Evolutionary conservation across 2,888 invertebrate species (phyloP).

Genomic region (Herminia tarsipennalis): DNA sequence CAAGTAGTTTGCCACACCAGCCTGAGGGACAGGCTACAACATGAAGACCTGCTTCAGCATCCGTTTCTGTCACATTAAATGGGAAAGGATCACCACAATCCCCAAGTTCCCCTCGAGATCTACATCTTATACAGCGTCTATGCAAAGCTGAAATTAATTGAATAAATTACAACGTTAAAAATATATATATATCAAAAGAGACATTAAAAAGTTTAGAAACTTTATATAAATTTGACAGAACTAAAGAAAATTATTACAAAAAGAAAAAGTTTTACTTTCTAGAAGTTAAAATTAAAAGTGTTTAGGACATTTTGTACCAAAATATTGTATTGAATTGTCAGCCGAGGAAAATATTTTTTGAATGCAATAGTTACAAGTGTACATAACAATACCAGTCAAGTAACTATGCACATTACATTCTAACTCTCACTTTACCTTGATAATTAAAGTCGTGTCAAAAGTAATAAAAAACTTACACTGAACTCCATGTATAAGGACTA

Average conservation of each 20-base stretch:
- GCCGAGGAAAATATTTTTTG: too few relatives aligned
- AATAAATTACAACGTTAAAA: too few relatives aligned
- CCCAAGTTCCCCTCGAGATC: constrained; percentile 94
- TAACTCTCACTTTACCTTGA: constrained; percentile 83
- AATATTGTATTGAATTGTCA: too few relatives aligned
- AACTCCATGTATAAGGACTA: constrained; percentile 56
- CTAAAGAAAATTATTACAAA: background rate
- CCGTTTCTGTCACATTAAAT: constrained; percentile 91
- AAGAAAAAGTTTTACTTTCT: too few relatives aligned
- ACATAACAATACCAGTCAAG: background rate
- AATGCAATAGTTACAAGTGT: too few relatives aligned
- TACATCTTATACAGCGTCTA: constrained; percentile 92
- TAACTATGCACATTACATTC: background rate
- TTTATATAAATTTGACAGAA: background rate
- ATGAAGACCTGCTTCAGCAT: constrained; percentile 89
- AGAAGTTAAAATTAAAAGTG: too few relatives aligned
- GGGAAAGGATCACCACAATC: constrained; percentile 95
- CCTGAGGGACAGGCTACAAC: constrained; percentile 94
- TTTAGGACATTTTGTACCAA: too few relatives aligned
- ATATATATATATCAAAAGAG: background rate
- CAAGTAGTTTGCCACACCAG: constrained; percentile 96
- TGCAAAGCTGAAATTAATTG: constrained; percentile 87
- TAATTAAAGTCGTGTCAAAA: constrained; percentile 58
- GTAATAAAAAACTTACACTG: constrained; percentile 67
- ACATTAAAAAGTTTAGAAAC: background rate